Conservation (phyloP, 2,797 vertebrate genomes). For the Morelia viridis region DNA sequence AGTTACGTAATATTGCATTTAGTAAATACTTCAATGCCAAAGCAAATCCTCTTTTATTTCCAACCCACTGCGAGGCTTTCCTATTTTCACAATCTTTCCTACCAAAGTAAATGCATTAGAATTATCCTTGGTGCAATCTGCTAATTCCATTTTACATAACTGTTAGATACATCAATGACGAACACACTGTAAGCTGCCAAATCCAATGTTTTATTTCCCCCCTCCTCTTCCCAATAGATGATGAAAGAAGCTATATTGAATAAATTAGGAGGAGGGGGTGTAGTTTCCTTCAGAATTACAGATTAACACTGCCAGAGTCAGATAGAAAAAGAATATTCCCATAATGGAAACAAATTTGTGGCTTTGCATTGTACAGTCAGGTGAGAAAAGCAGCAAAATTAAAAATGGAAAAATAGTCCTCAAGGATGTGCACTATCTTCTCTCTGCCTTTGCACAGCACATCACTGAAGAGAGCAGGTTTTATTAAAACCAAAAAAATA, state of each 20-base stretch:
- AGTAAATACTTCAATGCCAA: constrained; percentile 15
- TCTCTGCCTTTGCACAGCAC: background rate
- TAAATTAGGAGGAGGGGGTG: background rate
- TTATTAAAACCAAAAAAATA: background rate
- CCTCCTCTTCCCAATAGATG: background rate
- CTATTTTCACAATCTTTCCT: constrained; percentile 28
- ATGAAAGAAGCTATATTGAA: constrained; percentile 8
- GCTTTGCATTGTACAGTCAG: background rate
- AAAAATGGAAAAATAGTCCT: background rate
- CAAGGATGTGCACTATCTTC: background rate
- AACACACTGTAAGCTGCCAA: background rate
- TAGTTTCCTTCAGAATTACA: background rate
- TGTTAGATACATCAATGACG: background rate
- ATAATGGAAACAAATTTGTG: background rate
- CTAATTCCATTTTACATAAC: constrained; percentile 38
- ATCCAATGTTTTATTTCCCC: constrained; percentile 4
- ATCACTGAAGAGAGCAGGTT: background rate
- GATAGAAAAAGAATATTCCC: background rate
- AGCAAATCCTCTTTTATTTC: constrained; percentile 25
- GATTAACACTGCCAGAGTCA: constrained; percentile 9
- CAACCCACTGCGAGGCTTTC: constrained; percentile 8
- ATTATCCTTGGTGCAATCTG: constrained; percentile 15
- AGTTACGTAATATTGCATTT: constrained; percentile 15
- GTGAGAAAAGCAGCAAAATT: background rate
- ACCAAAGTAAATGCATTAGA: constrained; percentile 29